Evolutionary conservation across 2,888 invertebrate species (phyloP), one percentile per base, ranked within the genome.

Genomic region (Parnassius mnemosyne): DNA sequence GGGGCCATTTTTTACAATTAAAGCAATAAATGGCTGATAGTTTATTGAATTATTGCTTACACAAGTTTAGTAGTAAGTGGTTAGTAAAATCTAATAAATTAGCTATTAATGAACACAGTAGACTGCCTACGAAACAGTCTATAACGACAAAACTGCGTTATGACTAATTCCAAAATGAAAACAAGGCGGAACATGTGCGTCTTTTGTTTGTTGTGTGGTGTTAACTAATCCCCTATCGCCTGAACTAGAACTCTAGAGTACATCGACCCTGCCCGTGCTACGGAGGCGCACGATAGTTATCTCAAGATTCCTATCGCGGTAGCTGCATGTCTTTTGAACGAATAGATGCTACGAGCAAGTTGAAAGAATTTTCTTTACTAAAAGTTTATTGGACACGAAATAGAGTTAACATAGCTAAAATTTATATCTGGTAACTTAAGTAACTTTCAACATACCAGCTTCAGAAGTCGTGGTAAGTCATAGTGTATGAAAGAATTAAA

Each of bases 191-290:
- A 85, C 84, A 84, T 81, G 81, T 81, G 79, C 79, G 81, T 81
- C 79, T 86, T 86, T 86, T 88, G 88, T 88, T 87, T 86, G 80
- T 76, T 67, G 72, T 76, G 69, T 70, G 71, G 76, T 87, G 89
- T 89, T 88, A 83, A 87, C 87, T 85, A 84, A 87, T 87, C 86
- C 83, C 79, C 85, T 87, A 85, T 85, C 87, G 84, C 77, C 78
- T 83, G 83, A 81, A 83, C 84, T 85, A 83, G 79, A 80, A 78
- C 81, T 76, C 70, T 68, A 60, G 69, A 83, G 79, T 79, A 83
- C 85, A 83, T 77, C 83, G 86, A 87, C 85, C 73, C 69, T 61
- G 66, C 72, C 67, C 73, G 78, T 81, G 83, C 66, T 77, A 44
- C 56, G 20, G 49, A 46, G 41, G 9, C 12, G 10, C 11, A 46